Base-by-base conservation (phyloP, 2,113 vertebrate species). In the Cervus canadensis region DNA sequence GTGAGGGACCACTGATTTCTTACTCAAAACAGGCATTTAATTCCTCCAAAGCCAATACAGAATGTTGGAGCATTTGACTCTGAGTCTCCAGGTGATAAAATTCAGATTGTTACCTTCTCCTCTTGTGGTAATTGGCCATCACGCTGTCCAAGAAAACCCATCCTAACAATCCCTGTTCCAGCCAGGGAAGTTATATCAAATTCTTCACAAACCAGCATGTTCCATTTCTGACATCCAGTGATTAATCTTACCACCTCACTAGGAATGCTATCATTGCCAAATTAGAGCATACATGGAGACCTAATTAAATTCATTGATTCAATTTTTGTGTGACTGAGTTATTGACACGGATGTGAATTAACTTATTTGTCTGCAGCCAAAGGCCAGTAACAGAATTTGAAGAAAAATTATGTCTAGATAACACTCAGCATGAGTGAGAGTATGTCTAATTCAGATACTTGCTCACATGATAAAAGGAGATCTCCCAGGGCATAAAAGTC, bases 231-330 rank as follows among this genome's bases (percentile, higher is more conserved):
- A 62, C 26, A 71, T 5, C 59, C 43, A 25, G 7, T 26, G 54
- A 86, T 91, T 64, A 26, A 54, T 64, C 10, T 52, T 10, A 50
- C n/a, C 54, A 13, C 13, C 25, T 62, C 8, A 11, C 40, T 13
- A 5, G 1, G 12, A 84, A 57, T 1, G 19, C 19, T 30, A 19
- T 85, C 30, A 2, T 30, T 43, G 33, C 81, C 93, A 94, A 52
- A 67, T 96, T 30, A 81, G 6, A 93, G 81, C 26, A 1, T 16
- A 7, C 17, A 1, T 5, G 57, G 71, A 50, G 52, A 62, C 36
- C 85, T 94, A 89, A 95, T 92, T 97, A 94, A 92, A 92, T 45
- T 33, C 76, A 95, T 86, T 54, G 91, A 97, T 60, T 67, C 85
- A 23, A 50, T 96, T 90, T 94, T 45, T 79, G 62, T 12, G 57